Percentiles rank a stretch among this genome's conserved stretches.
Conservation (phyloP, 2,888 invertebrate genomes). For the Dione vanillae region DNA sequence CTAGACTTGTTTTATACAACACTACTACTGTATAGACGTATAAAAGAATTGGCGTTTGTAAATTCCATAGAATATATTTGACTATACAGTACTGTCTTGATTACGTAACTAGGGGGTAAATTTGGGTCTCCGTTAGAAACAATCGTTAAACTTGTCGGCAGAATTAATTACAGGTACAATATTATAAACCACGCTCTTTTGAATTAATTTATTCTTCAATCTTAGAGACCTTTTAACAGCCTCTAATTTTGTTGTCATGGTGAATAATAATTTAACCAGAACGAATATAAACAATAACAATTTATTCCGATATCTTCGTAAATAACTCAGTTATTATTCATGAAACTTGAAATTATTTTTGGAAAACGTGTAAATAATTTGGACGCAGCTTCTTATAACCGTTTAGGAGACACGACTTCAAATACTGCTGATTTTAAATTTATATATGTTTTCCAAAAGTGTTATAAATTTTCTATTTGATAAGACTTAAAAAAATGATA, state of each 20-base stretch:
- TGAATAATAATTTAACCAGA: constrained; percentile 36
- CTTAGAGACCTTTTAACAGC: constrained; percentile 28
- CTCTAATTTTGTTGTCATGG: constrained; percentile 26
- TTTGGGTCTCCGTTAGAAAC: constrained; percentile 46
- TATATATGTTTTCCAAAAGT: no score
- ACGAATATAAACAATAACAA: constrained; percentile 21
- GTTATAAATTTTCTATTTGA: no score
- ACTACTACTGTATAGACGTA: no score
- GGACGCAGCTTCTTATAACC: no score
- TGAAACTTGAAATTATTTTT: no score
- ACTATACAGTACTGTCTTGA: constrained; percentile 7
- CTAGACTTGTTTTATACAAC: no score
- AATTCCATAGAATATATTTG: background rate
- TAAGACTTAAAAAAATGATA: no score
- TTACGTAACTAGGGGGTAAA: constrained; percentile 45
- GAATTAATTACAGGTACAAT: constrained; percentile 46
- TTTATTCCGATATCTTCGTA: constrained; percentile 9
- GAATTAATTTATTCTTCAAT: constrained; percentile 32
- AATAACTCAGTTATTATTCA: no score
- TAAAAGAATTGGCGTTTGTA: background rate
- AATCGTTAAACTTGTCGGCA: constrained; percentile 44
- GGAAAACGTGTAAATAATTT: no score
- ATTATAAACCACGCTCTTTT: constrained; percentile 36
- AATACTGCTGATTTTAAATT: no score
- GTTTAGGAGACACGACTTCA: no score